Evolutionary conservation across 2,797 vertebrate species (phyloP).

Genomic region (Bovichtus variegatus): DNA sequence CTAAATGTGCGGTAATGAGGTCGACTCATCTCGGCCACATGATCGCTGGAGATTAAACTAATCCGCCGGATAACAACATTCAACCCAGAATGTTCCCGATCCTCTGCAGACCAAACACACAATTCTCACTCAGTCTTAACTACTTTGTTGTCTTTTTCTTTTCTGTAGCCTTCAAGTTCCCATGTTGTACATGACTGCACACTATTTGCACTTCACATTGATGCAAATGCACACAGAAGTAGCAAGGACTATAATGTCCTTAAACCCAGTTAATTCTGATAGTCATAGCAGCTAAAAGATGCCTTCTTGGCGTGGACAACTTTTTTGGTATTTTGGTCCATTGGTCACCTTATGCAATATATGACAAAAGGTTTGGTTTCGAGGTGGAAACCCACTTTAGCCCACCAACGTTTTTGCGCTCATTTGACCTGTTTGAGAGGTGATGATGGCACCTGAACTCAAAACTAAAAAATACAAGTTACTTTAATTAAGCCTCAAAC

Average conservation of each 20-base stretch:
- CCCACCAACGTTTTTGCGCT: not conserved
- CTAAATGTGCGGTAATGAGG: conserved; percentile 66
- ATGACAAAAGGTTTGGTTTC: not conserved
- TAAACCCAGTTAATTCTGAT: not conserved
- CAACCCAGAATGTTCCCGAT: conserved; percentile 52
- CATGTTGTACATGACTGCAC: conserved; percentile 47
- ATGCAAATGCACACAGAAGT: conserved; percentile 49
- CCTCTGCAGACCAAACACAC: conserved; percentile 56
- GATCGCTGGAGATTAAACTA: conserved; percentile 66
- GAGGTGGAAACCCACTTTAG: not conserved
- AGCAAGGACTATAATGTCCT: conserved; percentile 47
- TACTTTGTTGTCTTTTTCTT: conserved; percentile 31
- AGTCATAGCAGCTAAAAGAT: conserved; percentile 17
- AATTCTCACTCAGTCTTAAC: conserved; percentile 64
- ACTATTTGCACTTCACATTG: conserved; percentile 34
- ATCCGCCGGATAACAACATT: conserved; percentile 66
- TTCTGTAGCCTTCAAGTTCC: conserved; percentile 63
- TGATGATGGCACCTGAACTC: not conserved
- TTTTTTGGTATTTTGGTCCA: conserved; percentile 22
- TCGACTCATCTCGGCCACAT: conserved; percentile 63
- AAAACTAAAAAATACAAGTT: not conserved
- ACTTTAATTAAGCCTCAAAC: not conserved
- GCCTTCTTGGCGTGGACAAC: not conserved
- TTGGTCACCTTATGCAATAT: conserved; percentile 1
- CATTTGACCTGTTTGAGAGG: not conserved